Evolutionary conservation across 1,140 invertebrate species (phyloP).

Genomic region (Thaumetopoea pityocampa): DNA sequence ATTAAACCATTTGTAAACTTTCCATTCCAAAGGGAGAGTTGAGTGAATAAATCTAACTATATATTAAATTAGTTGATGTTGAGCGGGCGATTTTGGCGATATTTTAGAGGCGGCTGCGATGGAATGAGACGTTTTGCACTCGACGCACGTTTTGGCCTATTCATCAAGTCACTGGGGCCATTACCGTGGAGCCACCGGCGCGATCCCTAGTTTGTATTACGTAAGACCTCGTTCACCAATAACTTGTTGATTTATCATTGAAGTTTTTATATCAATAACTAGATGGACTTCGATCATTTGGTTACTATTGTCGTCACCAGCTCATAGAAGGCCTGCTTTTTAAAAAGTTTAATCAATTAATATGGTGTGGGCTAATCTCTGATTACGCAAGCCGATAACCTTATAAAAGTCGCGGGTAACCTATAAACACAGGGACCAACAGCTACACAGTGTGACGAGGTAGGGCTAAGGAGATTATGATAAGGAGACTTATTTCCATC

Average conservation of each 20-base stretch:
- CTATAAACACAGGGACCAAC: too few species aligned
- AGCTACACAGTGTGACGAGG: too few species aligned
- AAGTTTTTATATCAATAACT: constrained; percentile 3
- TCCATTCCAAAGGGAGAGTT: constrained; percentile 18
- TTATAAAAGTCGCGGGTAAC: too few species aligned
- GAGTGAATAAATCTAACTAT: constrained; percentile 60
- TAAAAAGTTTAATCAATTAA: too few species aligned
- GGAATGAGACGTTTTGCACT: constrained; percentile 55
- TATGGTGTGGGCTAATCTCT: too few species aligned
- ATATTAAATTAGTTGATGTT: constrained; percentile 65
- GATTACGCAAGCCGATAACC: too few species aligned
- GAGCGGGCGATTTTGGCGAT: constrained; percentile 60
- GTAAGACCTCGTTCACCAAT: constrained; percentile 51
- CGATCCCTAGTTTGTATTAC: constrained; percentile 56
- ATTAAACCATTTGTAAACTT: constrained; percentile 64
- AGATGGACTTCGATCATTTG: neutral
- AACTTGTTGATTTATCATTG: constrained; percentile 54
- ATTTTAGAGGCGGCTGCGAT: constrained; percentile 55
- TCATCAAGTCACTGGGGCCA: constrained; percentile 56
- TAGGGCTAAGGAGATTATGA: too few species aligned
- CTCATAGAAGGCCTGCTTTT: neutral
- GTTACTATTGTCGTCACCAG: constrained; percentile 1
- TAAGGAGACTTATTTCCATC: too few species aligned
- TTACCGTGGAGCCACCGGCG: constrained; percentile 59
- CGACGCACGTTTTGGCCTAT: constrained; percentile 56